Evolutionary conservation across 1,140 invertebrate species (phyloP).

Genomic region (Helicoverpa armigera): DNA sequence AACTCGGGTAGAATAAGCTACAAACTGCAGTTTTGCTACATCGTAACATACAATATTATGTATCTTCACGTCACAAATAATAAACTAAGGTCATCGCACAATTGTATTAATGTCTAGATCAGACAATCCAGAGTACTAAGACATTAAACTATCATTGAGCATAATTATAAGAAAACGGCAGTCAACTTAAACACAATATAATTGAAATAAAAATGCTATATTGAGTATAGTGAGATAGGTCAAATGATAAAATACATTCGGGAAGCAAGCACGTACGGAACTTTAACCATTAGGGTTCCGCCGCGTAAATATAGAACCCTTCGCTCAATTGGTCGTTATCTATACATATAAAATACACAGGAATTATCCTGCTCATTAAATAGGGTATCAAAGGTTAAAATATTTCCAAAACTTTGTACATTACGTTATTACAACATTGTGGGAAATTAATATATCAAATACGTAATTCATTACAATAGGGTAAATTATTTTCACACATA

Average conservation of each 20-base stretch:
- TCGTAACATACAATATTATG: conserved; percentile 25
- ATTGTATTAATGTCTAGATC: conserved; percentile 67
- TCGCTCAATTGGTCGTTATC: conserved; percentile 31
- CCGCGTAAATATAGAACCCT: conserved; percentile 28
- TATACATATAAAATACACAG: conserved; percentile 35
- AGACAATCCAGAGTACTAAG: conserved; percentile 63
- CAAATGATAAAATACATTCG: conserved; percentile 63
- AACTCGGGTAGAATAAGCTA: neutral
- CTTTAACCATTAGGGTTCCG: conserved; percentile 22
- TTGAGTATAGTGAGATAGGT: conserved; percentile 82
- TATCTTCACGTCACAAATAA: conserved; percentile 59
- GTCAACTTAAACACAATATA: conserved; percentile 74
- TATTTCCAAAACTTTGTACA: conserved; percentile 46
- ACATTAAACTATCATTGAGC: conserved; percentile 82
- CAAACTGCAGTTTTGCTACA: neutral
- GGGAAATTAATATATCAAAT: neutral
- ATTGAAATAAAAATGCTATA: conserved; percentile 77
- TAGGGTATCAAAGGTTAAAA: conserved; percentile 47
- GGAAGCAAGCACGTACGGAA: conserved; percentile 47
- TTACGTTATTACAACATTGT: conserved; percentile 27
- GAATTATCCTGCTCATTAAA: conserved; percentile 29
- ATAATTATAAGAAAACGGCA: conserved; percentile 83
- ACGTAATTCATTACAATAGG: neutral
- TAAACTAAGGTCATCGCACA: conserved; percentile 76
- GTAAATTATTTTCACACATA: neutral